A percentile compares a stretch with the other conserved stretches of the same genome.
phyloP scores from a whole-genome alignment of 2,888 invertebrate species.

The Drosophila ustulata region DNA sequence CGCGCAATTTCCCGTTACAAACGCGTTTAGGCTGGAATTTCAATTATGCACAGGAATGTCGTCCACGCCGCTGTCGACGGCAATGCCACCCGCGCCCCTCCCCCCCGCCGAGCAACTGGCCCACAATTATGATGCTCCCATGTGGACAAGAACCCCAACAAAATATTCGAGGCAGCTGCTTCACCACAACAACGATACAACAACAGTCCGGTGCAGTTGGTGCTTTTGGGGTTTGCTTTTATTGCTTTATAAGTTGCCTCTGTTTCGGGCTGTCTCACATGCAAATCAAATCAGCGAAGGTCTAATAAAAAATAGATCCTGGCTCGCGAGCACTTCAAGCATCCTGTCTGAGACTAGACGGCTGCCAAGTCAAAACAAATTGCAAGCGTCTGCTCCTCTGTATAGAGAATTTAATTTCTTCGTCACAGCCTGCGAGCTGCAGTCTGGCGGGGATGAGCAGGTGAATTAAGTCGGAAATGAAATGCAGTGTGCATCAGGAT shows the following conservation, averaged over 20 bases:
- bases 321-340: constrained; percentile 35
- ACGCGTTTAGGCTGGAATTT: constrained; percentile 79
- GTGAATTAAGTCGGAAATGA: constrained; percentile 6
- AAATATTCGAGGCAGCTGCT: constrained; percentile 61
- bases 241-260: constrained; percentile 52
- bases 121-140: constrained; percentile 69
- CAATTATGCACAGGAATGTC: constrained; percentile 77
- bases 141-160: constrained; percentile 53
- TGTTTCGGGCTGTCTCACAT: constrained; percentile 31
- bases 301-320: constrained; percentile 60
- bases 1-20: constrained; percentile 78
- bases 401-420: constrained; percentile 63
- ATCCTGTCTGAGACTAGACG: constrained; percentile 37
- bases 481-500: constrained; percentile 1
- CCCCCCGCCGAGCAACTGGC: constrained; percentile 1
- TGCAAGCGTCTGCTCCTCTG: constrained; percentile 44
- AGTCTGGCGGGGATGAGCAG: not conserved
- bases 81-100: not conserved
- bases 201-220: not conserved
- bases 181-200: constrained; percentile 11
- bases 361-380: constrained; percentile 59
- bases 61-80: constrained; percentile 12
- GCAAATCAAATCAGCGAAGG: constrained; percentile 59
- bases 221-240: constrained; percentile 14
- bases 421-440: constrained; percentile 39